Evolutionary conservation across 2,113 vertebrate genomes (phyloP).

Genomic region (Nanorana parkeri): DNA sequence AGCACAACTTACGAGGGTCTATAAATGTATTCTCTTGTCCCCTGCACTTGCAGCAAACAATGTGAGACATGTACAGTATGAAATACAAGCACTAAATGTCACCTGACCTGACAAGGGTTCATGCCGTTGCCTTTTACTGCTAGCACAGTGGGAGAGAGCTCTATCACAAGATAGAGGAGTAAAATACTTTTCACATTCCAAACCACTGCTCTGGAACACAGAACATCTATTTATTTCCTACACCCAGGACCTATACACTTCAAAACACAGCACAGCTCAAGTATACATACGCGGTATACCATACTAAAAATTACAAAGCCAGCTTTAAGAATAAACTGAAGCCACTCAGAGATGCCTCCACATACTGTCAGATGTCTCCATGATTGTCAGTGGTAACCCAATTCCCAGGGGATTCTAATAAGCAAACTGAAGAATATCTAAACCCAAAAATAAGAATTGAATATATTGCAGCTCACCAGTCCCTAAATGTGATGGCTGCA

Average conservation of each 20-base stretch:
- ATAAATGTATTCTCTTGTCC: no score
- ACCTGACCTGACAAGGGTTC: conserved; percentile 20
- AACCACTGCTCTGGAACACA: background rate
- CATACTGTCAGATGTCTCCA: no score
- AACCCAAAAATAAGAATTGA: no score
- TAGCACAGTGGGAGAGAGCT: background rate
- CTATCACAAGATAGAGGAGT: conserved; percentile 19
- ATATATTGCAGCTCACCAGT: no score
- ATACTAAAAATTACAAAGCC: no score
- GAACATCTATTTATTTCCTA: conserved; percentile 33
- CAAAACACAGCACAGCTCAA: background rate
- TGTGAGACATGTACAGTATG: conserved; percentile 17
- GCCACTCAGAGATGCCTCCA: no score
- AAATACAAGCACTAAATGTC: background rate
- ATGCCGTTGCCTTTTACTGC: conserved; percentile 2
- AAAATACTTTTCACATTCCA: conserved; percentile 37
- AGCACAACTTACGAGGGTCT: background rate
- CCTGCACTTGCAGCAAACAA: conserved; percentile 1
- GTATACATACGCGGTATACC: no score
- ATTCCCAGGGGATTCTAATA: no score
- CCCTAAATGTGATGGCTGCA: no score
- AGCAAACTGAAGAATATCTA: no score
- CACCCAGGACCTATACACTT: background rate
- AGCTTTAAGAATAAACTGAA: no score
- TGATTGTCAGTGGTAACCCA: no score